phyloP scores from a whole-genome alignment of 2,888 invertebrate genomes.

The Lumbricus terrestris region DNA sequence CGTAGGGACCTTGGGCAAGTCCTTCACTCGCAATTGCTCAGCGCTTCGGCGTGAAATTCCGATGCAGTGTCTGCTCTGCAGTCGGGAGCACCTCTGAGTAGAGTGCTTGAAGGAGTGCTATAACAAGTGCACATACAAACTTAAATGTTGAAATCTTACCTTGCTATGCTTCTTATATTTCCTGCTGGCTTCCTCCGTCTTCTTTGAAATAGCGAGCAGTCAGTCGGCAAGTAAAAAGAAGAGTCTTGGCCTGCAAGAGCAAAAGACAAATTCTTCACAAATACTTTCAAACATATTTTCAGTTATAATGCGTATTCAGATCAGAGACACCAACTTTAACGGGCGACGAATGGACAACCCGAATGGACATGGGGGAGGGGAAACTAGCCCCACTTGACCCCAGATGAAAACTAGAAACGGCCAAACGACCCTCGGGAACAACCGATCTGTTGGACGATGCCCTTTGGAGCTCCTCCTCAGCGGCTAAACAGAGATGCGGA shows the following conservation, averaged over 20 bases:
- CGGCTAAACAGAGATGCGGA: background rate
- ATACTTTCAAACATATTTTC: background rate
- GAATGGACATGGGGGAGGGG: too few species aligned
- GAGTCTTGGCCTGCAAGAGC: background rate
- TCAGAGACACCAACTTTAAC: background rate
- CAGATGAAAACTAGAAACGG: background rate
- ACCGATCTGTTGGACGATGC: background rate
- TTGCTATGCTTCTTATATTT: conserved; percentile 3
- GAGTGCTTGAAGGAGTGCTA: too few species aligned
- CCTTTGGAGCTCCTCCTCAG: background rate
- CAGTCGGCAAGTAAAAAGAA: background rate
- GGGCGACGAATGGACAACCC: too few species aligned
- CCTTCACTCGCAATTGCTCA: too few species aligned
- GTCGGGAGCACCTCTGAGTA: too few species aligned
- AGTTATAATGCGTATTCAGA: background rate
- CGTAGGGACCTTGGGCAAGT: too few species aligned
- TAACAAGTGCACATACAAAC: background rate
- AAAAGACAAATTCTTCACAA: background rate
- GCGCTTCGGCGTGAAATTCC: too few species aligned
- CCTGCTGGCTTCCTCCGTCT: background rate
- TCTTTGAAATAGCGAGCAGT: background rate
- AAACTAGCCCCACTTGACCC: conserved; percentile 3
- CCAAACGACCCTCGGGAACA: background rate
- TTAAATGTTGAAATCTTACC: background rate
- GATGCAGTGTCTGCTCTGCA: too few species aligned